These are phyloP conservation scores for Labeo rohita DNA, from an alignment of 2,113 vertebrate genomes.

Conservation along the genomic window DNA sequence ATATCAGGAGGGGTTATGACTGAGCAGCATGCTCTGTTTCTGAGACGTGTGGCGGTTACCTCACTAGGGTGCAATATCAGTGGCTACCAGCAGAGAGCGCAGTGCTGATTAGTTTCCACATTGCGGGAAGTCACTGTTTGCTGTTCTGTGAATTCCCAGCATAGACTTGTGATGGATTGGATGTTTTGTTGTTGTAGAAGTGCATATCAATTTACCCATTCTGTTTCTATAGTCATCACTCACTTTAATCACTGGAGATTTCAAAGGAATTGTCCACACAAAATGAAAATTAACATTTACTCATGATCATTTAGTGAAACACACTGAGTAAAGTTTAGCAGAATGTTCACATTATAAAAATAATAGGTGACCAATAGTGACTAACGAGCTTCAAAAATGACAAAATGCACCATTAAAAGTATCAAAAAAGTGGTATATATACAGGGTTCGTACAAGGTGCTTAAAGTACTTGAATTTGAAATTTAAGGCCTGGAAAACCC, in stretches of 20 bases:
- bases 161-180: not conserved
- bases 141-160: not conserved
- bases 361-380: not conserved
- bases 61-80: conserved; percentile 17
- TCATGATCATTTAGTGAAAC: not conserved
- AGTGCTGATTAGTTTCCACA: not conserved
- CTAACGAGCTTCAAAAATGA: not conserved
- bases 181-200: not conserved
- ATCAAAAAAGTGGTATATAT: not conserved
- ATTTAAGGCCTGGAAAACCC: too few species aligned
- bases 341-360: not conserved
- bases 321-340: not conserved
- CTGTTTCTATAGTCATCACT: not conserved
- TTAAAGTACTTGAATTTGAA: too few species aligned
- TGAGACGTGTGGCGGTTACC: not conserved
- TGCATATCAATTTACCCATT: not conserved
- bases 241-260: not conserved
- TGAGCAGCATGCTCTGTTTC: conserved; percentile 25
- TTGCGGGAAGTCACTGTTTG: not conserved
- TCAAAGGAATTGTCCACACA: not conserved
- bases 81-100: conserved; percentile 35
- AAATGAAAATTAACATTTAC: not conserved
- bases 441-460: too few species aligned
- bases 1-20: conserved; percentile 37
- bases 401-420: not conserved